A percentile compares a stretch with the other conserved stretches of the same genome.
These are phyloP conservation scores for Ptycholaimellus sp. DNA, from an alignment of 2,888 invertebrate genomes.

Conservation along the genomic window DNA sequence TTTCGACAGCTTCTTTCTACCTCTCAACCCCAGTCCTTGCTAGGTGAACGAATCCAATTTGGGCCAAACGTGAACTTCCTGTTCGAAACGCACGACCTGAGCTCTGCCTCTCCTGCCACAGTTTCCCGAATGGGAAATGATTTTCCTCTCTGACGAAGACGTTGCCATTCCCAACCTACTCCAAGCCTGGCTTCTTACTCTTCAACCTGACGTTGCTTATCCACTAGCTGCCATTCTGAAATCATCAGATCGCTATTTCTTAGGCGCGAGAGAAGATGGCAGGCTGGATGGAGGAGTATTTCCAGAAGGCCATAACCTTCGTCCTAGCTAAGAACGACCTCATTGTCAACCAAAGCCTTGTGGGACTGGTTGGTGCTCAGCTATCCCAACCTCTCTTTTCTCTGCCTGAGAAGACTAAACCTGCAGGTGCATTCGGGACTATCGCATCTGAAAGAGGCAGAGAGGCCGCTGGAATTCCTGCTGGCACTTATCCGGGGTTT, in stretches of 20 bases:
- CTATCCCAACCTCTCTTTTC: too few species aligned
- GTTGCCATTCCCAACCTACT: constrained; percentile 40
- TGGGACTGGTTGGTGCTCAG: too few species aligned
- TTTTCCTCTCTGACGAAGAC: constrained; percentile 57
- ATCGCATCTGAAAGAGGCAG: background rate
- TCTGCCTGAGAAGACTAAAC: too few species aligned
- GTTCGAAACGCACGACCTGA: constrained; percentile 77
- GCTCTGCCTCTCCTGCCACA: constrained; percentile 84
- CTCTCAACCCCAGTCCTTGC: too few species aligned
- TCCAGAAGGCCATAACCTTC: constrained; percentile 42
- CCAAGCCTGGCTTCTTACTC: constrained; percentile 35
- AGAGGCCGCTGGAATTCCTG: constrained; percentile 19
- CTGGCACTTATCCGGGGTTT: constrained; percentile 42
- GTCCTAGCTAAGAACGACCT: constrained; percentile 8
- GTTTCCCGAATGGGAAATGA: constrained; percentile 83
- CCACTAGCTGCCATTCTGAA: too few species aligned
- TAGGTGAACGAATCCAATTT: constrained; percentile 89
- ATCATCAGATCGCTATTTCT: too few species aligned
- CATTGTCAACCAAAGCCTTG: too few species aligned
- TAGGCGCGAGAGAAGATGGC: too few species aligned
- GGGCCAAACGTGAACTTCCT: constrained; percentile 75
- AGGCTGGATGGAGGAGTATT: constrained; percentile 42
- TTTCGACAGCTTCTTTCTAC: too few species aligned
- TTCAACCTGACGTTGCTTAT: background rate
- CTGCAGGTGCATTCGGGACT: constrained; percentile 5